A percentile compares a stretch with the other conserved stretches of the same genome.
These are phyloP conservation scores for Pyrgilauda ruficollis DNA, from an alignment of 2,113 vertebrate species.

Conservation along the genomic window DNA sequence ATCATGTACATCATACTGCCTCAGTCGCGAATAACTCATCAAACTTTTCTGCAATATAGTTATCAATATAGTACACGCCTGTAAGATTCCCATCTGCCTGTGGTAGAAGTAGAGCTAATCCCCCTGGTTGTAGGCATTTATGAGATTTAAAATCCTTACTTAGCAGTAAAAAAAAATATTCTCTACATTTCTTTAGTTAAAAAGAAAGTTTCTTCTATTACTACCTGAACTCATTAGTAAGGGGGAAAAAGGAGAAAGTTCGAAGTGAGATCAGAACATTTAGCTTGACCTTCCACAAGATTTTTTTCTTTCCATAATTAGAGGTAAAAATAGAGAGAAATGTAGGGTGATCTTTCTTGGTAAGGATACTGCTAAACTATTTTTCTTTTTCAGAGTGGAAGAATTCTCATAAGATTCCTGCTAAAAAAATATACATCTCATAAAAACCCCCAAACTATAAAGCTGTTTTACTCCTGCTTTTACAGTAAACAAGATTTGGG, in stretches of 20 bases:
- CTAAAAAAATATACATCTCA: background rate
- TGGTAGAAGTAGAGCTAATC: background rate
- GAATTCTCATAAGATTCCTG: background rate
- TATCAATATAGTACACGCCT: background rate
- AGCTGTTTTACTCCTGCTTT: background rate
- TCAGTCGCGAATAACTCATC: background rate
- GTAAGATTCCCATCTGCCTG: background rate
- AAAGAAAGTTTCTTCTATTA: background rate
- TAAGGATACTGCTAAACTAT: background rate
- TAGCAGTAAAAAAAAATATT: background rate
- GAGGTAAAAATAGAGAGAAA: constrained; percentile 46
- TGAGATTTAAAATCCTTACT: background rate
- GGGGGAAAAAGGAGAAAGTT: background rate
- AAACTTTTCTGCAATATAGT: background rate
- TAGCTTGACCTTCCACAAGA: background rate
- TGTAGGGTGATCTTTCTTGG: constrained; percentile 19
- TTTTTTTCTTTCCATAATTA: constrained; percentile 25
- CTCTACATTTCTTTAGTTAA: background rate
- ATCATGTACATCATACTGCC: background rate
- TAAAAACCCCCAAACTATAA: background rate
- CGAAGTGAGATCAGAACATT: background rate
- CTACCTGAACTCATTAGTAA: background rate
- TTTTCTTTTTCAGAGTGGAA: background rate
- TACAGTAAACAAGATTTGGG: background rate
- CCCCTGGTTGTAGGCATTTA: background rate